These are phyloP conservation scores for Synergus japonicus DNA, from an alignment of 2,888 invertebrate genomes.

Conservation along the genomic window DNA sequence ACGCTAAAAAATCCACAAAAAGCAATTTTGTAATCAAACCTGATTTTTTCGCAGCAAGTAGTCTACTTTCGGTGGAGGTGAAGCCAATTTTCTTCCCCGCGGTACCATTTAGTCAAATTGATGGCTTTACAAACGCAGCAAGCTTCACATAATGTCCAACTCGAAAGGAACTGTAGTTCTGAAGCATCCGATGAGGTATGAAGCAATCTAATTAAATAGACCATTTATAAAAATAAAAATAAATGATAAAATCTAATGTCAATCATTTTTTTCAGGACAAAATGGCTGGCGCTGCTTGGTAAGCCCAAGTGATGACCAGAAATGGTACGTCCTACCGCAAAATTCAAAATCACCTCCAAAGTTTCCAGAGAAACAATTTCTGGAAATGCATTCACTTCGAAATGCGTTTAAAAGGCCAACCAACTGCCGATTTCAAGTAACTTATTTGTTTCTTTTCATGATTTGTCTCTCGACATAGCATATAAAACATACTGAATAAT, in stretches of 20 bases:
- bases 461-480: background rate
- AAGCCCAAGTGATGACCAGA: constrained; percentile 72
- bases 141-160: constrained; percentile 50
- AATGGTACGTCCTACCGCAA: constrained; percentile 65
- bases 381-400: constrained; percentile 22
- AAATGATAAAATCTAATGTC: constrained; percentile 12
- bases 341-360: constrained; percentile 30
- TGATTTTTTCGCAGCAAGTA: constrained; percentile 63
- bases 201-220: background rate
- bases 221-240: constrained; percentile 8
- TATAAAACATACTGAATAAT: background rate
- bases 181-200: constrained; percentile 60
- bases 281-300: constrained; percentile 73
- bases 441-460: constrained; percentile 32
- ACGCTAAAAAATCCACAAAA: background rate
- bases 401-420: background rate
- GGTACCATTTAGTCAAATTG: constrained; percentile 59
- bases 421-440: constrained; percentile 18
- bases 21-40: constrained; percentile 15
- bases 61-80: constrained; percentile 74
- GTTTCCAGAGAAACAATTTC: constrained; percentile 10
- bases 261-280: constrained; percentile 63
- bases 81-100: constrained; percentile 60
- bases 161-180: constrained; percentile 49
- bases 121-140: constrained; percentile 59